phyloP scores from a whole-genome alignment of 2,113 vertebrate genomes.

The Xiphophorus hellerii region DNA sequence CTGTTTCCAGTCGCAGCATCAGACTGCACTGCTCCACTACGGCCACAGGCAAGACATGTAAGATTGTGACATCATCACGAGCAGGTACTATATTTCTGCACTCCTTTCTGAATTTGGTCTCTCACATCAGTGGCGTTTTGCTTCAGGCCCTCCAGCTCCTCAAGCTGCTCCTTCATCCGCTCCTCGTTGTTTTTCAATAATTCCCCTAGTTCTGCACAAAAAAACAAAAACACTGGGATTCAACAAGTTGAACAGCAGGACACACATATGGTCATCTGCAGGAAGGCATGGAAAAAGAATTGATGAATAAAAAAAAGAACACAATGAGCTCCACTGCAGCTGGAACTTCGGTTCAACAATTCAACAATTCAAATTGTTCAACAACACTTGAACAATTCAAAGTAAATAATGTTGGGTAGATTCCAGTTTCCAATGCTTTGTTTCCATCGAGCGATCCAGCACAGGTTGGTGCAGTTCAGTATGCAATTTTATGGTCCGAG shows the following conservation, averaged over 20 bases:
- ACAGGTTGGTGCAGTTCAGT: no score
- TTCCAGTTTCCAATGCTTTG: not conserved
- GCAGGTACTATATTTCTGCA: conserved; percentile 80
- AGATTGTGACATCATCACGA: conserved; percentile 16
- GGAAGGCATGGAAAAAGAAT: not conserved
- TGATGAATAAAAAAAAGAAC: not conserved
- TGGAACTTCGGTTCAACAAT: not conserved
- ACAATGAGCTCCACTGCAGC: not conserved
- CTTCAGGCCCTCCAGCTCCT: conserved; percentile 76
- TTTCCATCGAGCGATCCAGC: not conserved
- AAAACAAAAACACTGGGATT: no score
- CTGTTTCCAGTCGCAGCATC: conserved; percentile 15
- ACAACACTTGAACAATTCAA: not conserved
- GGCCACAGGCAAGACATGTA: conserved; percentile 33
- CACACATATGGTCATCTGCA: not conserved
- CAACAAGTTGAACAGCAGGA: no score
- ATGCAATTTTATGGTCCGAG: no score
- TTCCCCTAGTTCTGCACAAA: conserved; percentile 79
- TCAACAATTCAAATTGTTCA: no score
- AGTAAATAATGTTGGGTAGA: no score
- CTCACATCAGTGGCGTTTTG: conserved; percentile 70
- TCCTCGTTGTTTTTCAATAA: conserved; percentile 80
- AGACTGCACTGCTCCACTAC: conserved; percentile 17
- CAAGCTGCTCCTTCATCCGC: conserved; percentile 77
- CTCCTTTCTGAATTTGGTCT: conserved; percentile 70